Evolutionary conservation across 1,140 invertebrate species (phyloP), one percentile per base, ranked within the genome.

Genomic region (Trypoxylus dichotomus): DNA sequence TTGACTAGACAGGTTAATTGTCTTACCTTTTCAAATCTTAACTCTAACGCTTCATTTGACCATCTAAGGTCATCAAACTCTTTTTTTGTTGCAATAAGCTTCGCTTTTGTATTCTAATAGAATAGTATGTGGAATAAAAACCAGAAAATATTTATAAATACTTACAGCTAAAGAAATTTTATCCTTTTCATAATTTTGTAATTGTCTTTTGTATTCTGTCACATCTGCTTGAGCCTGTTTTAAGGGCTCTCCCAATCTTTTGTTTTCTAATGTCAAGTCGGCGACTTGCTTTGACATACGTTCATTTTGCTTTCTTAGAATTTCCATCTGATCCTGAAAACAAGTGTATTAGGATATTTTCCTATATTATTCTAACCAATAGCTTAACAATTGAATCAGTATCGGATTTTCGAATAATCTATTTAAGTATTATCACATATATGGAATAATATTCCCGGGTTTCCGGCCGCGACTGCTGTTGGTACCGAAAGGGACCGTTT

Each of bases 111-210:
- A 81, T 90, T 91, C 93, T 94, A 81, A 72, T 89, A 88, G 32
- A 37, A 37, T 19, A n/a, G n/a, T n/a, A n/a, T n/a, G n/a, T n/a
- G n/a, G n/a, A n/a, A n/a, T n/a, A n/a, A n/a, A n/a, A n/a, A n/a
- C 5, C 47, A 54, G n/a, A 25, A 41, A 25, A 74, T 37, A 24
- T 47, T 75, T 37, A 5, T 63, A 0, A 29, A 19, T 25, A 80
- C 78, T 75, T 79, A 90, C 85, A 41, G 90, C 88, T 72, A 91
- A 84, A n/a, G 89, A 89, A 80, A 89, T 85, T 85, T 93, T 93
- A 85, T 96, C 94, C 81, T 95, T 94, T 75, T 94, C 92, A 82
- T 95, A 96, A 85, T 95, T 94, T 27, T 90, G 89, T 78, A 96
- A 87, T 83, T 95, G 92, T 78, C 92, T 89, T 77, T 90, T 91